phyloP scores from a whole-genome alignment of 2,113 vertebrate species.

The Anoura caudifer region DNA sequence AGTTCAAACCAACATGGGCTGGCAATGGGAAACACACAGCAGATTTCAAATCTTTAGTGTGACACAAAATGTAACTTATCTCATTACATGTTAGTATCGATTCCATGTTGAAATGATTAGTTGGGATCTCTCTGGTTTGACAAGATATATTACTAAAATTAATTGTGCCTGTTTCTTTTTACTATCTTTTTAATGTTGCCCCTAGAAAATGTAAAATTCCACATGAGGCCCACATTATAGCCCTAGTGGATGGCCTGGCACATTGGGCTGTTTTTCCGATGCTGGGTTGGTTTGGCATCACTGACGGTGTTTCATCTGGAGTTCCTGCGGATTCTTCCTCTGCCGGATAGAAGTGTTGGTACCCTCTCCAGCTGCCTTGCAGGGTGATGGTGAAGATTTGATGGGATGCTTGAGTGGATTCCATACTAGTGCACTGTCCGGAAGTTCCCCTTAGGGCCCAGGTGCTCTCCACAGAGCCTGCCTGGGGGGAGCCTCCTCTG shows the following conservation, averaged over 20 bases:
- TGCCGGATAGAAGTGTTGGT: neutral
- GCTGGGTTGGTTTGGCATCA: neutral
- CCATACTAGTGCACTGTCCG: neutral
- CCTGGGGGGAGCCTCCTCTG: neutral
- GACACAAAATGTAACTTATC: neutral
- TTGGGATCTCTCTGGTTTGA: neutral
- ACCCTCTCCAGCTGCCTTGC: neutral
- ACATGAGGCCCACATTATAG: accelerated
- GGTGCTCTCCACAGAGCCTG: neutral
- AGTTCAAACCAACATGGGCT: neutral
- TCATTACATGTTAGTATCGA: neutral
- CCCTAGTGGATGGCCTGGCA: neutral
- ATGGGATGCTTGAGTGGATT: neutral
- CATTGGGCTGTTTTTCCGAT: neutral
- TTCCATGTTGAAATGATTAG: neutral
- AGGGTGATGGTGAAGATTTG: neutral
- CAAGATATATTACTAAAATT: neutral
- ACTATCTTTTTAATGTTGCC: neutral
- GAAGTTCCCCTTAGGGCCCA: neutral
- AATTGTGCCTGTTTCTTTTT: neutral
- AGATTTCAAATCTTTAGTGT: neutral
- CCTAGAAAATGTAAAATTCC: neutral
- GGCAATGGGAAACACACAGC: accelerated
- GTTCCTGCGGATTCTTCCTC: neutral
- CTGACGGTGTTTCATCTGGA: neutral